Evolutionary conservation across 2,797 vertebrate species (phyloP), one percentile per base, ranked within the genome.

Genomic region (Rousettus madagascariensis): DNA sequence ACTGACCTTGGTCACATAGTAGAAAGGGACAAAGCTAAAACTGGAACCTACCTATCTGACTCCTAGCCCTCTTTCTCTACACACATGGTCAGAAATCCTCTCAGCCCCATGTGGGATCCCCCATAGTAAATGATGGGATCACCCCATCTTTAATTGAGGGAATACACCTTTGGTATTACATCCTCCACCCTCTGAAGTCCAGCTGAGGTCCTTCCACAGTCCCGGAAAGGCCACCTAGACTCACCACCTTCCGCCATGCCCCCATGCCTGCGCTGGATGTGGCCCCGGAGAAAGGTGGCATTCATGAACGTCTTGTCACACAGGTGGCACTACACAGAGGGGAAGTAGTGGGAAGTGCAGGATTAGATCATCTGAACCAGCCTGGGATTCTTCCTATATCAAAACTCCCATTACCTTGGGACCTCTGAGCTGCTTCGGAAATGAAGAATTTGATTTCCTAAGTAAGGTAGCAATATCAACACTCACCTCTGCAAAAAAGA

Each of bases 241-340:
- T 97, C 96, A 99, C 98, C 98, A 3, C 79, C 66, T 63, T 98
- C 93, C 0, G 95, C 97, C 38, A 91, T 3, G 63, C 98, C 98
- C 0, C 87, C 11, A 1, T 99, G 98, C 59, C 97, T 95, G 33
- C 97, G 98, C 71, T 98, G 97, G 55, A 98, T 13, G 6, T 99
- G 99, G 65, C 95, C 97, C 97, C 97, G 98, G 86, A 99, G 97
- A 85, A 98, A 98, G 90, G 98, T 98, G 87, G 97, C 96, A 26
- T 98, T 99, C 97, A 98, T 86, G 95, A 99, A 99, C 7, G 97
- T 97, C 97, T 99, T 99, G 72, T 99, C 98, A 94, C 99, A 99
- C 49, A 98, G 94, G 63, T 98, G 98, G 96, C 99, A 99, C 98
- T 99, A 91, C 43, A 91, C 28, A 68, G 63, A 15, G 20, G 30